A percentile compares a stretch with the other conserved stretches of the same genome.
Evolutionary conservation across 2,888 invertebrate genomes (phyloP).

Genomic region (Pherbina coryleti): DNA sequence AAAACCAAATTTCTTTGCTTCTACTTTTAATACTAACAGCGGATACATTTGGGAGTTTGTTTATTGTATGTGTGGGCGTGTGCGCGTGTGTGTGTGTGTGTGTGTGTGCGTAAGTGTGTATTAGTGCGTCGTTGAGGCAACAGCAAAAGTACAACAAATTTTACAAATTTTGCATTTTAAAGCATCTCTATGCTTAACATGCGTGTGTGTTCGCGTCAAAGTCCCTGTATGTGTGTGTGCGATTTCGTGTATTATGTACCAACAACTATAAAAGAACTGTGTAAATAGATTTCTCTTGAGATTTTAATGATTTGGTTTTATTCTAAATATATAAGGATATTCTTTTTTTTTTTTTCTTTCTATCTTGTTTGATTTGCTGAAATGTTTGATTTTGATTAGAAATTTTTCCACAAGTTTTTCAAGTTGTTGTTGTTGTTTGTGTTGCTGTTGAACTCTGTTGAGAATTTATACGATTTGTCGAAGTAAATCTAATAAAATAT

Average conservation of each 20-base stretch:
- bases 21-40: constrained; percentile 9
- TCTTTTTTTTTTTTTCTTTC: background rate
- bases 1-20: background rate
- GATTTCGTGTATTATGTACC: background rate
- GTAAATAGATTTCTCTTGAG: constrained; percentile 31
- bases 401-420: background rate
- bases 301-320: constrained; percentile 1
- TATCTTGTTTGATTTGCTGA: constrained; percentile 18
- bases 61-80: background rate
- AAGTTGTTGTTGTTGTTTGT: background rate
- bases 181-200: background rate
- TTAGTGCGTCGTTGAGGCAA: background rate
- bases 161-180: constrained; percentile 27
- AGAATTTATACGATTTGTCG: background rate
- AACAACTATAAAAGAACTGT: constrained; percentile 17
- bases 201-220: constrained; percentile 1
- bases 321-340: background rate
- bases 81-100: background rate
- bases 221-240: background rate
- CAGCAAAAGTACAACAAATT: background rate
- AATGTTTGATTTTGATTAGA: constrained; percentile 16
- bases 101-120: background rate
- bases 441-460: background rate
- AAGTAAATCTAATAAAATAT: too few species aligned
- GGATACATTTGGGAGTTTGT: constrained; percentile 18